A percentile compares a stretch with the other conserved stretches of the same genome.
Conservation (phyloP, 2,113 vertebrate species). For the Thalassarche chlororhynchos region DNA sequence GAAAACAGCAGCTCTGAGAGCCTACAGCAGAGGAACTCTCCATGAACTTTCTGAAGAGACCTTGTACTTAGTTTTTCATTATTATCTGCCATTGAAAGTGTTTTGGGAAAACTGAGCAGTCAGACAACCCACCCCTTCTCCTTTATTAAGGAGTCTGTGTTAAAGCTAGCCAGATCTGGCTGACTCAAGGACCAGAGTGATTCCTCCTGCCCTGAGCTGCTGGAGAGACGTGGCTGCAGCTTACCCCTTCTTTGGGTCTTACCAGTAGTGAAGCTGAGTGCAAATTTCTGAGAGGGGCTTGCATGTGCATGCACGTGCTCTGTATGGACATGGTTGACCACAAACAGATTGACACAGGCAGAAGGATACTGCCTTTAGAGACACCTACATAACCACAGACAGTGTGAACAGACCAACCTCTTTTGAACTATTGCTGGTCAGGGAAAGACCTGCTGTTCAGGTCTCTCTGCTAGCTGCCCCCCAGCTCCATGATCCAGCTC, state of each 20-base stretch:
- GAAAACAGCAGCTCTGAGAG: background rate
- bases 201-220: background rate
- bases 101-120: background rate
- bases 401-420: background rate
- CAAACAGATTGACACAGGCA: background rate
- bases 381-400: background rate
- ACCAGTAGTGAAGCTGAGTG: background rate
- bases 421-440: background rate
- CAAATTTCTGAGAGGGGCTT: background rate
- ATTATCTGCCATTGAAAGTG: background rate
- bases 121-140: background rate
- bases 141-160: background rate
- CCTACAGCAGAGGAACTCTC: background rate
- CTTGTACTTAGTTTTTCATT: background rate
- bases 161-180: background rate
- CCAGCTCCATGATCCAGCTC: background rate
- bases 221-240: background rate
- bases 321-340: background rate
- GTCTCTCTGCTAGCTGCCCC: background rate
- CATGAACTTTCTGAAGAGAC: background rate
- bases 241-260: background rate
- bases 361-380: background rate
- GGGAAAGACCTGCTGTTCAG: background rate
- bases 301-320: rapidly evolving
- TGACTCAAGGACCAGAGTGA: background rate